Percentiles rank a stretch among this genome's conserved stretches.
These are phyloP conservation scores for Xanthia togata DNA, from an alignment of 2,888 invertebrate species.

Conservation along the genomic window DNA sequence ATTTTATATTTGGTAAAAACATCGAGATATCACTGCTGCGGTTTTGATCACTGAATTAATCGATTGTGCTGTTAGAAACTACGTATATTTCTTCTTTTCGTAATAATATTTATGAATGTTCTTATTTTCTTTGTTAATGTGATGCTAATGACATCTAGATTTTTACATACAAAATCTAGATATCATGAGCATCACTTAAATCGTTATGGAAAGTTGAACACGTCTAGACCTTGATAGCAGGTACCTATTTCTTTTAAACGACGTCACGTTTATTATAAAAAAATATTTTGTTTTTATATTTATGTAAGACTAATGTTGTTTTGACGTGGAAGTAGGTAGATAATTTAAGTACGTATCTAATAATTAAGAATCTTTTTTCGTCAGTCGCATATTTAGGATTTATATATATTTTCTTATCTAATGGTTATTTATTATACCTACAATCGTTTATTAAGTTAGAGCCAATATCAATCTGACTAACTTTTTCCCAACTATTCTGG, in stretches of 20 bases:
- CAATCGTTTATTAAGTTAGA: too few relatives aligned
- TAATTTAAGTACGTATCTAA: neutral
- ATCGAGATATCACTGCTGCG: neutral
- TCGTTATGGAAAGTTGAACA: neutral
- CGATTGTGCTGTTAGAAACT: neutral
- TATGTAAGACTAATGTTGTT: neutral
- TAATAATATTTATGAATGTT: neutral
- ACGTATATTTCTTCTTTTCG: neutral
- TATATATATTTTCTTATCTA: too few relatives aligned
- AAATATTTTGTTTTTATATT: neutral
- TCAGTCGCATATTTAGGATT: too few relatives aligned
- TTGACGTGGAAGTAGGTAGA: too few relatives aligned
- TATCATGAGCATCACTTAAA: too few relatives aligned
- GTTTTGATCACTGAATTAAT: neutral
- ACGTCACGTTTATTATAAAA: too few relatives aligned
- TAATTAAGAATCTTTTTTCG: too few relatives aligned
- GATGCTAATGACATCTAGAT: too few relatives aligned
- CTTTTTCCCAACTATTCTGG: too few relatives aligned
- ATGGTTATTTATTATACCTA: too few relatives aligned
- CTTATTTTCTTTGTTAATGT: neutral
- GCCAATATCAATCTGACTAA: too few relatives aligned
- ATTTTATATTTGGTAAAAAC: neutral
- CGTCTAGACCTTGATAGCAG: constrained; percentile 6
- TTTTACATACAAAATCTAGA: neutral
- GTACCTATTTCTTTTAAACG: neutral